A percentile compares a stretch with the other conserved stretches of the same genome.
Evolutionary conservation across 2,888 invertebrate genomes (phyloP).

Genomic region (Drosophila histrio): DNA sequence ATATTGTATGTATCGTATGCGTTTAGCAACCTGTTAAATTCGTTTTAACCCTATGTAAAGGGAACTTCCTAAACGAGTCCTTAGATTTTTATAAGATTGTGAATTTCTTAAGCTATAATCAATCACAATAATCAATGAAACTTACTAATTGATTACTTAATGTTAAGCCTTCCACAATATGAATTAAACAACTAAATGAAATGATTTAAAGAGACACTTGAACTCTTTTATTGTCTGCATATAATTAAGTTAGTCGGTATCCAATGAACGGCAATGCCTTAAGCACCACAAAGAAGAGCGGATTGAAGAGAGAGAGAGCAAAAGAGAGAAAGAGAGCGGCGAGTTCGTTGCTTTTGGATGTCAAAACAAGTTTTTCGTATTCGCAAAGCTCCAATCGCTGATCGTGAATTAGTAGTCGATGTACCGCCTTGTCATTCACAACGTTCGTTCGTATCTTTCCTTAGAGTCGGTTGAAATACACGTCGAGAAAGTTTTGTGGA

Average conservation of each 20-base stretch:
- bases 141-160: background rate
- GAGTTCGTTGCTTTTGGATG: slow-evolving; percentile 40
- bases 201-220: background rate
- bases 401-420: slow-evolving; percentile 46
- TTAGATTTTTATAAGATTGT: background rate
- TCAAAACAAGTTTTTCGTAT: slow-evolving; percentile 56
- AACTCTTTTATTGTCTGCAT: background rate
- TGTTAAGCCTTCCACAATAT: background rate
- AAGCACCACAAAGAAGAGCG: background rate
- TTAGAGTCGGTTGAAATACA: slow-evolving; percentile 24
- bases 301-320: background rate
- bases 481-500: slow-evolving; percentile 66
- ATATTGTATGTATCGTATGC: background rate
- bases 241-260: background rate
- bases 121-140: background rate
- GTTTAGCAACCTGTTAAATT: background rate
- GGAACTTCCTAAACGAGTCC: background rate
- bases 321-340: background rate
- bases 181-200: background rate
- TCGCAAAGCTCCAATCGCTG: slow-evolving; percentile 23
- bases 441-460: slow-evolving; percentile 23
- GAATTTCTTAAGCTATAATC: background rate
- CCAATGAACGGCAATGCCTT: background rate
- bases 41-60: background rate
- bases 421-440: slow-evolving; percentile 46